Evolutionary conservation across 2,888 invertebrate genomes (phyloP).

Genomic region (Meganola albula): DNA sequence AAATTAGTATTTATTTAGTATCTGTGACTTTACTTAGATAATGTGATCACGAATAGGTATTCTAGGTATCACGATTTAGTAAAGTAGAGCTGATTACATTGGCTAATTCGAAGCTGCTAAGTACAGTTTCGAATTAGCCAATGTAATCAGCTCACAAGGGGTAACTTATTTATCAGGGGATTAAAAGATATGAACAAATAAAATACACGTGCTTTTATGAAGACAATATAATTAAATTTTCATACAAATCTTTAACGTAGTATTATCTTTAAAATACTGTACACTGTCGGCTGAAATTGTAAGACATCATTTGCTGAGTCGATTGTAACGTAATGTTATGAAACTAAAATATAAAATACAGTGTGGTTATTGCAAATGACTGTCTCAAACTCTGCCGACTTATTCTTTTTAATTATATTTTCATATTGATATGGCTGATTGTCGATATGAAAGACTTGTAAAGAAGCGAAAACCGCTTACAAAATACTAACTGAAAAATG

Average conservation of each 20-base stretch:
- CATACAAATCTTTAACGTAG: conserved; percentile 89
- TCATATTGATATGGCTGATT: conserved; percentile 82
- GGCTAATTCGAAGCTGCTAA: too few relatives aligned
- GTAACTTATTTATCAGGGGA: conserved; percentile 5
- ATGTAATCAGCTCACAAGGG: too few relatives aligned
- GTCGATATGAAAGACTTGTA: conserved; percentile 79
- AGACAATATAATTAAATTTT: conserved; percentile 82
- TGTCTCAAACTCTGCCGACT: conserved; percentile 56
- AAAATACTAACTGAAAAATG: conserved; percentile 59
- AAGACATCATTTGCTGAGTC: conserved; percentile 56
- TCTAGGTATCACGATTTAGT: too few relatives aligned
- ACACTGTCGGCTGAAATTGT: conserved; percentile 72
- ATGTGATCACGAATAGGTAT: too few relatives aligned
- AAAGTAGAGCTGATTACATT: too few relatives aligned
- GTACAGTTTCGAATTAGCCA: too few relatives aligned
- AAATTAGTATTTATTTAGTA: too few relatives aligned
- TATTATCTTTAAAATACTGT: conserved; percentile 89
- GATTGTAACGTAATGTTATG: conserved; percentile 26
- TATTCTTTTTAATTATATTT: conserved; percentile 71
- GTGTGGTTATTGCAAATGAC: conserved; percentile 52
- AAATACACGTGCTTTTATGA: conserved; percentile 63
- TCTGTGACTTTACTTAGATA: too few relatives aligned
- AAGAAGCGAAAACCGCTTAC: conserved; percentile 58
- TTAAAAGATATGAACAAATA: conserved; percentile 30
- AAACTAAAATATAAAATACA: conserved; percentile 35